Percentiles rank a stretch among this genome's conserved stretches.
These are phyloP conservation scores for Natator depressus DNA, from an alignment of 2,113 vertebrate species.

Conservation along the genomic window DNA sequence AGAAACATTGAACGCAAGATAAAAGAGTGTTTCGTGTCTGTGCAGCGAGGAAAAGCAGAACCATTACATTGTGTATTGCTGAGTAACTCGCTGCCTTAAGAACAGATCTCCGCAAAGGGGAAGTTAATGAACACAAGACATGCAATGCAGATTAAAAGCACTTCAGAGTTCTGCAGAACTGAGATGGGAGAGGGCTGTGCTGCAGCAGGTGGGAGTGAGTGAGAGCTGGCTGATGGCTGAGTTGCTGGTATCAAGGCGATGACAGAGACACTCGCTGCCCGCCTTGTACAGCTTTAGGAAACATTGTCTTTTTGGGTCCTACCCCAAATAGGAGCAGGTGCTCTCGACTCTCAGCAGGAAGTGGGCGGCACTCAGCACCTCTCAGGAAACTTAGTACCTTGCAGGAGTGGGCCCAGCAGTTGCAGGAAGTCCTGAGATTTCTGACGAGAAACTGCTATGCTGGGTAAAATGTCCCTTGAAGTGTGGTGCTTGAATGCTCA, in stretches of 20 bases:
- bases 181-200: constrained; percentile 14
- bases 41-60: constrained; percentile 23
- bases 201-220: not conserved
- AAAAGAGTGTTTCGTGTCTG: not conserved
- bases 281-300: not conserved
- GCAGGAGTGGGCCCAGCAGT: not conserved
- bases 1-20: not conserved
- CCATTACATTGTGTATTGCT: not conserved
- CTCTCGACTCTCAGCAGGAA: not conserved
- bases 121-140: not conserved
- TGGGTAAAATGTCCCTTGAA: not conserved
- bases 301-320: not conserved
- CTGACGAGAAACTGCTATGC: not conserved
- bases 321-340: not conserved
- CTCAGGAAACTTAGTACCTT: not conserved
- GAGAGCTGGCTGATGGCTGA: not conserved
- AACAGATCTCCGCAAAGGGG: not conserved
- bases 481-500: not conserved
- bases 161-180: constrained; percentile 11
- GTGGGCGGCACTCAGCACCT: not conserved
- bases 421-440: not conserved
- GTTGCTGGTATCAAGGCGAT: not conserved
- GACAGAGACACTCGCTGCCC: not conserved
- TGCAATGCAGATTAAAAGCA: not conserved
- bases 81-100: constrained; percentile 36